phyloP scores from a whole-genome alignment of 23 tunicate genomes.

The Oikopleura dioica region DNA sequence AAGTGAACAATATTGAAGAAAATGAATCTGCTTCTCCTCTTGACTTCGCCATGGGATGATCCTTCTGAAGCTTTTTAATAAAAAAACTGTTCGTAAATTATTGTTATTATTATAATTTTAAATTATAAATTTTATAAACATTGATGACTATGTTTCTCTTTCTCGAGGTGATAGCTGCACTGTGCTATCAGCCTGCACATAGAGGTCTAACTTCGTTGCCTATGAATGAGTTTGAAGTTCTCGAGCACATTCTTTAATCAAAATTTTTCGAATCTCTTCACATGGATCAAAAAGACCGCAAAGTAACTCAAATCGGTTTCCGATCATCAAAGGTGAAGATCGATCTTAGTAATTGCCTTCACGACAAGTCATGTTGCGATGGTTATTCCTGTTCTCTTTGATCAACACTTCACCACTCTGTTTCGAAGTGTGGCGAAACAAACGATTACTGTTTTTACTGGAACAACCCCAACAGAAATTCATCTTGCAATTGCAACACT shows the following conservation, averaged over 20 bases:
- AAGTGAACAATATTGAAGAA: too few species aligned
- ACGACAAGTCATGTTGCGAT: neutral
- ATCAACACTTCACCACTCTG: neutral
- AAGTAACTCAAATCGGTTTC: neutral
- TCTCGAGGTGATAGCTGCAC: neutral
- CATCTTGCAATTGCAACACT: neutral
- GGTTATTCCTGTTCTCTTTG: neutral
- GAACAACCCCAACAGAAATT: neutral
- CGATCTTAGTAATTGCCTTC: neutral
- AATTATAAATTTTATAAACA: too few species aligned
- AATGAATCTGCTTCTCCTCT: too few species aligned
- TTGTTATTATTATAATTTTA: too few species aligned
- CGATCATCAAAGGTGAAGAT: neutral
- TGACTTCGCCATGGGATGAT: too few species aligned
- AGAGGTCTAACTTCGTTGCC: neutral
- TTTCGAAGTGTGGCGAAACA: neutral
- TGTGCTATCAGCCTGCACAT: too few species aligned
- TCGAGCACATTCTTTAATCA: neutral
- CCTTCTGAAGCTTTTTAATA: too few species aligned
- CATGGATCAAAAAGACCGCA: neutral
- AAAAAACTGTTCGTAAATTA: too few species aligned
- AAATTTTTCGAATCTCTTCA: neutral
- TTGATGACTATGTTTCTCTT: neutral
- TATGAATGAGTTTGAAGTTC: neutral
- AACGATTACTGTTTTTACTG: neutral